phyloP scores from a whole-genome alignment of 2,888 invertebrate genomes.

The Eupithecia vulgata region DNA sequence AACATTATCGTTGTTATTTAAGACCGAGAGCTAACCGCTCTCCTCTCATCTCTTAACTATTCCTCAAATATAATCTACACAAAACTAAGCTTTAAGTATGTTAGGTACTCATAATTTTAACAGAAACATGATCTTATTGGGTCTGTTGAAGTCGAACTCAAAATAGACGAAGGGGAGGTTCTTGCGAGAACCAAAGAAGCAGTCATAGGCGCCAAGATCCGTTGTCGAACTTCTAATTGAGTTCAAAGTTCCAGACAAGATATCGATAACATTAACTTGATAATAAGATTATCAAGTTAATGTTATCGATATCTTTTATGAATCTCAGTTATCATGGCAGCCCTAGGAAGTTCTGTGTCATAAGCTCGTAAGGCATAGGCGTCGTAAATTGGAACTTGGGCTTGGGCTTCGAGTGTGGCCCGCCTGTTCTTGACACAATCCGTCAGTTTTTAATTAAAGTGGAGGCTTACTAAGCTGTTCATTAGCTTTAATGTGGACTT shows the following conservation, averaged over 20 bases:
- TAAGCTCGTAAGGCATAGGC: constrained; percentile 48
- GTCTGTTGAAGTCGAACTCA: not conserved
- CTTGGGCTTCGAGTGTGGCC: constrained; percentile 25
- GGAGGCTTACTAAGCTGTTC: constrained; percentile 9
- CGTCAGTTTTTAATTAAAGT: constrained; percentile 64
- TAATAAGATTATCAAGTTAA: not conserved
- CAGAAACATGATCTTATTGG: not conserved
- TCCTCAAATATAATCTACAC: not conserved
- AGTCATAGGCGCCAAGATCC: not conserved
- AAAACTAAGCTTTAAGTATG: not conserved
- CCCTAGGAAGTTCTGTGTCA: constrained; percentile 49
- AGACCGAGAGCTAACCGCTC: too few species aligned
- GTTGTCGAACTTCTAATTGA: not conserved
- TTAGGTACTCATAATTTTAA: not conserved
- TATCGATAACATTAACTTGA: constrained; percentile 3
- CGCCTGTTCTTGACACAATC: constrained; percentile 62
- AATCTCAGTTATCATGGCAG: constrained; percentile 32
- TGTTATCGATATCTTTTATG: too few species aligned
- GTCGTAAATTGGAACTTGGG: constrained; percentile 64
- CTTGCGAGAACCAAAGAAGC: not conserved
- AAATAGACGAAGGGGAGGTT: not conserved
- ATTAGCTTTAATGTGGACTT: not conserved
- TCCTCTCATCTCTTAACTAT: too few species aligned
- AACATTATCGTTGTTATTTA: not conserved
- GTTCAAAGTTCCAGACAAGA: not conserved